These are phyloP conservation scores for Heliconius himera DNA, from an alignment of 1,140 invertebrate species.

Conservation along the genomic window DNA sequence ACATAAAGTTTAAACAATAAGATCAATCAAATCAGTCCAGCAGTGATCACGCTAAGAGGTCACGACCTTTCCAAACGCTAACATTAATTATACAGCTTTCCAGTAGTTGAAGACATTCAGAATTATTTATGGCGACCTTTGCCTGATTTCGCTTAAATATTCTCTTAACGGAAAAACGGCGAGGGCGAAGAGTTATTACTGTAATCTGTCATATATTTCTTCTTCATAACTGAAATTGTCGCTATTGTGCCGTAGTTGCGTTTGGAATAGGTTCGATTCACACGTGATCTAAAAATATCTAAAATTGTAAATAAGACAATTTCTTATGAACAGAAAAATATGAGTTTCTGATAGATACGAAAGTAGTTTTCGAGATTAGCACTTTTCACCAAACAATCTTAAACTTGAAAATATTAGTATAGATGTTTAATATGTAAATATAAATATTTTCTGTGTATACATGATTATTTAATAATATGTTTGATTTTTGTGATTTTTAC, in stretches of 20 bases:
- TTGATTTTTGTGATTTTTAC: too few species aligned
- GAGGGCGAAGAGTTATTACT: not conserved
- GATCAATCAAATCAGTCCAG: not conserved
- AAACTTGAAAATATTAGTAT: too few species aligned
- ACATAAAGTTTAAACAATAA: not conserved
- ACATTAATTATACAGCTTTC: constrained; percentile 11
- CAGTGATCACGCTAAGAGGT: not conserved
- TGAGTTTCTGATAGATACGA: too few species aligned
- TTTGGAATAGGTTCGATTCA: not conserved
- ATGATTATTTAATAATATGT: too few species aligned
- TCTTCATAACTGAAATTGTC: not conserved
- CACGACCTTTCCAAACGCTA: constrained; percentile 2
- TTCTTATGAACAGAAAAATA: too few species aligned
- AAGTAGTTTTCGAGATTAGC: too few species aligned
- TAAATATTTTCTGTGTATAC: too few species aligned
- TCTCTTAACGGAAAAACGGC: constrained; percentile 14
- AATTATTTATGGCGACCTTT: constrained; percentile 14
- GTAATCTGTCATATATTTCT: constrained; percentile 14
- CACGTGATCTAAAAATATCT: not conserved
- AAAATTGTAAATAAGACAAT: too few species aligned
- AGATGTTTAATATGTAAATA: too few species aligned
- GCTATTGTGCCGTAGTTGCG: not conserved
- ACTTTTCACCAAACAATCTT: too few species aligned
- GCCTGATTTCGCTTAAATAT: constrained; percentile 14
- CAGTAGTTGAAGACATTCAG: constrained; percentile 12